Evolutionary conservation across 2,888 invertebrate species (phyloP), one percentile per base, ranked within the genome.

Genomic region (Meteorus cinctellus): DNA sequence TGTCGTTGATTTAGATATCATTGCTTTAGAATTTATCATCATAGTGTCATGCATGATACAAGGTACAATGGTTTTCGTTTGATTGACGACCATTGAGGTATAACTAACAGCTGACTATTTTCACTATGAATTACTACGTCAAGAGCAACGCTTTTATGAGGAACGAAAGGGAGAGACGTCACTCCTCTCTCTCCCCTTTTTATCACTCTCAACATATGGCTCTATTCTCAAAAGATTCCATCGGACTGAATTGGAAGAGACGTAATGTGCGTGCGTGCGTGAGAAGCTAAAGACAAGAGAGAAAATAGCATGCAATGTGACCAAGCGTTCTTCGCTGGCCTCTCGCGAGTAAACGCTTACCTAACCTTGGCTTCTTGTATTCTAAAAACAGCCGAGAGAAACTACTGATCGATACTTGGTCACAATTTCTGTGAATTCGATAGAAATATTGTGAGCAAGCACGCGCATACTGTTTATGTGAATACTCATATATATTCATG

Each of bases 391-490:
- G n/a, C 48, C 48, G n/a, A 48, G n/a, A 48, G 48, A 1, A 48
- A 48, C 48, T 48, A 48, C 48, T 48, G n/a, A 48, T 48, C 48
- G 48, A 48, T 48, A 48, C 48, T 48, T n/a, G 77, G 65, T 60
- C 67, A 76, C 75, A 72, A 77, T 79, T 79, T 79, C 78, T 76
- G 78, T 75, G 78, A 78, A 79, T 78, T 78, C 63, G 16, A 72
- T 70, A 48, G 78, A 78, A 75, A 79, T 76, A 79, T 78, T 79
- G 71, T 72, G 78, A 76, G 73, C 67, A 59, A 8, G 31, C 60
- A 69, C 51, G 36, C 63, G 66, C 66, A 63, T 66, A 29, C 31
- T 29, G 60, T 75, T 71, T 71, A 70, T 45, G 6, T 63, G 31
- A 8, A 71, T 27, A 60, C 16, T 29, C 12, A n/a, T 31, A 29